Evolutionary conservation across 2,113 vertebrate genomes (phyloP).

Genomic region (Cranoglanis bouderius): DNA sequence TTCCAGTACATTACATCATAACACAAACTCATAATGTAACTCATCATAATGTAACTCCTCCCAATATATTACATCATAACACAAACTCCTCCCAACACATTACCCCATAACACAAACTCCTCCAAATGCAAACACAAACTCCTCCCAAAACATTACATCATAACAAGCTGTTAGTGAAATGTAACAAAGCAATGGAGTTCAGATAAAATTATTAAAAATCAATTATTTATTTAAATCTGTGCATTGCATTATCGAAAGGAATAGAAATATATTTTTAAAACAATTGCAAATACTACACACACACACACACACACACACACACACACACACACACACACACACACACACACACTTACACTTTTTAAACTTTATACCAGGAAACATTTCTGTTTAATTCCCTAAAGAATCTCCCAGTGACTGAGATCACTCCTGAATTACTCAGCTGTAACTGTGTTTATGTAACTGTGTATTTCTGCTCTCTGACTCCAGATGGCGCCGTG

Average conservation of each 20-base stretch:
- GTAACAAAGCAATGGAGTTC: too few species aligned
- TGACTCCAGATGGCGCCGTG: conserved; percentile 17
- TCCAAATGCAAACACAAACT: neutral
- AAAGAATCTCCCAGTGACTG: neutral
- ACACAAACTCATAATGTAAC: too few species aligned
- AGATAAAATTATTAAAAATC: too few species aligned
- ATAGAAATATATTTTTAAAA: too few species aligned
- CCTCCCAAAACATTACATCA: neutral
- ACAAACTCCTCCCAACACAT: neutral
- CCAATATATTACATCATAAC: neutral
- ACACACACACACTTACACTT: neutral
- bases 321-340: neutral
- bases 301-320: neutral
- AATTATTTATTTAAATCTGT: too few species aligned
- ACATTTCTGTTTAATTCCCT: neutral
- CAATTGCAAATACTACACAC: neutral
- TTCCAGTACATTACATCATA: neutral
- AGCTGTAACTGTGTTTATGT: neutral
- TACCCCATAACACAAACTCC: neutral
- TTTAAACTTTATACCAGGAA: neutral
- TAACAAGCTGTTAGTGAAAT: too few species aligned
- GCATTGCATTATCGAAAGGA: too few species aligned
- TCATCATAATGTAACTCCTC: too few species aligned
- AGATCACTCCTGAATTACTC: neutral
- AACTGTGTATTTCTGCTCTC: neutral